Percentiles rank a stretch among this genome's conserved stretches.
phyloP scores from a whole-genome alignment of 2,113 vertebrate genomes.

The Rafetus swinhoei region DNA sequence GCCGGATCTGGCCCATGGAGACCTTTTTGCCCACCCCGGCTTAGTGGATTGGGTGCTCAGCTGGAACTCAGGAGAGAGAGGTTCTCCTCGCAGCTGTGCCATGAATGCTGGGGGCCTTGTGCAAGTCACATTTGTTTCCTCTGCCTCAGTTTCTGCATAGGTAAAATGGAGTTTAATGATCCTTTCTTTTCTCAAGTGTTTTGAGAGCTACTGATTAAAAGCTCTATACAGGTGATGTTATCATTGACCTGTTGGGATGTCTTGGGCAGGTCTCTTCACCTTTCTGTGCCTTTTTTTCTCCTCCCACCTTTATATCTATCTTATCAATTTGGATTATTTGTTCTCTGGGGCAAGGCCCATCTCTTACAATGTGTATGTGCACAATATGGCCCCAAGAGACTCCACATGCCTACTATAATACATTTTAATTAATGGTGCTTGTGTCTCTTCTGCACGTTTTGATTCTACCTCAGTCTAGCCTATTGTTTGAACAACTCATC shows the following conservation, averaged over 20 bases:
- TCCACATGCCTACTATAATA: background rate
- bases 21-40: no score
- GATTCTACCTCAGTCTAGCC: background rate
- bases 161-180: background rate
- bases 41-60: background rate
- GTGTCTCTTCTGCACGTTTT: background rate
- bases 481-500: background rate
- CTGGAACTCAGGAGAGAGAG: background rate
- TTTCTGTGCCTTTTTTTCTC: background rate
- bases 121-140: background rate
- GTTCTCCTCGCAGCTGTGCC: fast-evolving
- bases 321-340: background rate
- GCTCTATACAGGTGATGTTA: background rate
- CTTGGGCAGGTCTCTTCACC: background rate
- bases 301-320: background rate
- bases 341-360: background rate
- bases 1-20: no score
- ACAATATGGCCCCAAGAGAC: background rate
- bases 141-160: background rate
- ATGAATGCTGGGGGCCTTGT: background rate
- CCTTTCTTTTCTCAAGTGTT: background rate
- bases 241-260: background rate
- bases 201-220: background rate
- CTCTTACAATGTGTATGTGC: background rate
- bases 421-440: background rate